Evolutionary conservation across 2,888 invertebrate species (phyloP).

Genomic region (Lordiphosa andalusiaca): DNA sequence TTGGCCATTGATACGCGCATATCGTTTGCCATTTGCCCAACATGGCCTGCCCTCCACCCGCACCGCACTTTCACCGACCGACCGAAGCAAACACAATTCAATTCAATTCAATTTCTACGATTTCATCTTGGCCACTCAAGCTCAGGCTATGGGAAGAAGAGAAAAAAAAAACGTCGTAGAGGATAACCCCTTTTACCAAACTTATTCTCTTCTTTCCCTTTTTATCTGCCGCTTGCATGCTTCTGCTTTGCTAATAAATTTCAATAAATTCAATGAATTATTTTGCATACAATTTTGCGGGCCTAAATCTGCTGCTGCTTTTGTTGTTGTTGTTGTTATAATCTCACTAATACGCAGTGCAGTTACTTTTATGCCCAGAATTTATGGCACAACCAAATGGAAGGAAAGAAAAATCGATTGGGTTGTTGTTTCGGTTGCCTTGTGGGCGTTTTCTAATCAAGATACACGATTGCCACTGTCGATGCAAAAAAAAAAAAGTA

Average conservation of each 20-base stretch:
- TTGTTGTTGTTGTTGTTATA: constrained; percentile 29
- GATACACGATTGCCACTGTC: constrained; percentile 12
- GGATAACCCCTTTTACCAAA: constrained; percentile 9
- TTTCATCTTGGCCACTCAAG: constrained; percentile 58
- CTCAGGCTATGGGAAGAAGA: constrained; percentile 6
- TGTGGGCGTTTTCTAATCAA: constrained; percentile 12
- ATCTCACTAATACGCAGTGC: constrained; percentile 54
- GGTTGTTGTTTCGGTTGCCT: constrained; percentile 4
- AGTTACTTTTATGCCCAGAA: constrained; percentile 40
- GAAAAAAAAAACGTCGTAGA: constrained; percentile 5
- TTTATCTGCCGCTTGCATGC: constrained; percentile 19
- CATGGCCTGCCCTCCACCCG: not conserved
- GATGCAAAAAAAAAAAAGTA: too few relatives aligned
- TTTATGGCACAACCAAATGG: constrained; percentile 31
- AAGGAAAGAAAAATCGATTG: constrained; percentile 7
- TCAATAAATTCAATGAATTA: constrained; percentile 72
- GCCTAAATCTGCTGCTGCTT: constrained; percentile 26
- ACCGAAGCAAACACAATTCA: constrained; percentile 50
- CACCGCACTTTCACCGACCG: constrained; percentile 1
- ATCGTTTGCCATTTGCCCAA: constrained; percentile 63
- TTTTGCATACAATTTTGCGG: constrained; percentile 46
- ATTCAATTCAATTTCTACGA: constrained; percentile 71
- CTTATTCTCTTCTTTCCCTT: constrained; percentile 10
- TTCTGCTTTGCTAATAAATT: constrained; percentile 60
- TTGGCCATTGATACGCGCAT: constrained; percentile 71